Evolutionary conservation across 2,113 vertebrate genomes (phyloP).

Genomic region (Australoheros scitulus): DNA sequence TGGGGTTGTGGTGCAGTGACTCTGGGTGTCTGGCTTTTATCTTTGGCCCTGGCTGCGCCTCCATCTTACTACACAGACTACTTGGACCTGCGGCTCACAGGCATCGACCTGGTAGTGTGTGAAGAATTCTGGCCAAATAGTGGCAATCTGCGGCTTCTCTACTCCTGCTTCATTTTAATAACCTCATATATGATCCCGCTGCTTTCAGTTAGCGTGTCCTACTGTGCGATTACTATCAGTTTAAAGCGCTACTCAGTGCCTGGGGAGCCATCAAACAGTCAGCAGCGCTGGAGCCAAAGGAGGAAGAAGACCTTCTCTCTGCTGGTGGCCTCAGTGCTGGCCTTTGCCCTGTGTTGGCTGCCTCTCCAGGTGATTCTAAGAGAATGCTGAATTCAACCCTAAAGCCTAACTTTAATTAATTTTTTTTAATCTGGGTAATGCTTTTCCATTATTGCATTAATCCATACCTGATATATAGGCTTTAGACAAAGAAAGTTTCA

Average conservation of each 20-base stretch:
- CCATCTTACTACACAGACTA: conserved; percentile 75
- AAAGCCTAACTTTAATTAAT: neutral
- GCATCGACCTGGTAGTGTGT: conserved; percentile 79
- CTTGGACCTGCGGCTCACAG: conserved; percentile 77
- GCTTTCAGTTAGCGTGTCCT: conserved; percentile 80
- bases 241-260: conserved; percentile 75
- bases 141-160: conserved; percentile 73
- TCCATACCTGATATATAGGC: neutral
- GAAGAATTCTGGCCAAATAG: conserved; percentile 82
- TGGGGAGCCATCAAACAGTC: conserved; percentile 68
- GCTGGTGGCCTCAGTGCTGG: conserved; percentile 80
- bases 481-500: neutral
- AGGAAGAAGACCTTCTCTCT: conserved; percentile 80
- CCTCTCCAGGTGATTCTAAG: conserved; percentile 75
- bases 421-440: neutral
- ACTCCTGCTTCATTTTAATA: conserved; percentile 81
- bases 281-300: conserved; percentile 77
- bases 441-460: neutral
- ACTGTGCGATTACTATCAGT: conserved; percentile 81
- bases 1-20: conserved; percentile 74
- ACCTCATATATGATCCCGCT: conserved; percentile 83
- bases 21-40: conserved; percentile 76
- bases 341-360: conserved; percentile 83
- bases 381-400: neutral
- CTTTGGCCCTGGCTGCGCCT: conserved; percentile 77